Percentiles rank a stretch among this genome's conserved stretches.
phyloP scores from a whole-genome alignment of 2,888 invertebrate genomes.

The Campoletis raptor region DNA sequence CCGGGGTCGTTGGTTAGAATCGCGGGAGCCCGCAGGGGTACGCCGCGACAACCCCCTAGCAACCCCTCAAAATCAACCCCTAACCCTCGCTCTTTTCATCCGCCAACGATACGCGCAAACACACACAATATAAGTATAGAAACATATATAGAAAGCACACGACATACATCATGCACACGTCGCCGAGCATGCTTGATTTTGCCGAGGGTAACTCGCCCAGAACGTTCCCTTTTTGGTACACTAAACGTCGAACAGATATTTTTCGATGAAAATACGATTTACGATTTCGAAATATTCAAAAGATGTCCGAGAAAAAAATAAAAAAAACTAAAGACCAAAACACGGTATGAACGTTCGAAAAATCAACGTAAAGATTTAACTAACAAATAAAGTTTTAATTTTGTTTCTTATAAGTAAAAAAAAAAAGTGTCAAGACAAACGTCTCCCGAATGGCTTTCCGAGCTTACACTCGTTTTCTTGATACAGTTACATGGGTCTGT shows the following conservation, averaged over 20 bases:
- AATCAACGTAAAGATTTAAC: neutral
- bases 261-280: neutral
- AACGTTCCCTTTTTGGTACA: conserved; percentile 71
- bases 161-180: conserved; percentile 64
- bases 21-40: conserved; percentile 83
- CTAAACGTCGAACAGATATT: conserved; percentile 38
- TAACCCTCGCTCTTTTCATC: conserved; percentile 71
- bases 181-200: conserved; percentile 83
- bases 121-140: conserved; percentile 49
- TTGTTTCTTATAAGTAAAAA: no score
- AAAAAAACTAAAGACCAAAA: neutral
- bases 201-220: conserved; percentile 86
- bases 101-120: conserved; percentile 61
- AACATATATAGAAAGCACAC: conserved; percentile 49
- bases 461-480: no score
- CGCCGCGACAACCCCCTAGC: conserved; percentile 85
- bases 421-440: no score
- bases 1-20: conserved; percentile 77
- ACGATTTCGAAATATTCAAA: neutral
- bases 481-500: neutral
- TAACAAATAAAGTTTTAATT: neutral
- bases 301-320: neutral
- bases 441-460: no score
- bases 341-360: neutral
- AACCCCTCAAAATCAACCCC: conserved; percentile 85